Percentiles rank a stretch among this genome's conserved stretches.
phyloP scores from a whole-genome alignment of 2,797 vertebrate species.

The Enteromius paludinosus region DNA sequence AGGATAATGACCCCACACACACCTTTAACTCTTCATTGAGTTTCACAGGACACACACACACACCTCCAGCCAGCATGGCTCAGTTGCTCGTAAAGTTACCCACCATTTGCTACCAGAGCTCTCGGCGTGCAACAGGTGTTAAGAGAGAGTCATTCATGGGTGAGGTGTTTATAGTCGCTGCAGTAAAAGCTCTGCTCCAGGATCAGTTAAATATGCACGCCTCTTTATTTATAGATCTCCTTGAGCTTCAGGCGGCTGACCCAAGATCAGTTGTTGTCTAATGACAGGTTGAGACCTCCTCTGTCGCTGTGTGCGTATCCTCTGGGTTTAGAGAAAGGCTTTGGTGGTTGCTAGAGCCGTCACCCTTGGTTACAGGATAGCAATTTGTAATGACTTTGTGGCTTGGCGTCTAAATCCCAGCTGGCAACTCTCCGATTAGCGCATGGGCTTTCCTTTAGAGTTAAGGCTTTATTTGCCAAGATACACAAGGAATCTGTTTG shows the following conservation, averaged over 20 bases:
- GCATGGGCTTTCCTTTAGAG: constrained; percentile 35
- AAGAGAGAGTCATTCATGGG: constrained; percentile 69
- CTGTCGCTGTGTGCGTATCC: constrained; percentile 20
- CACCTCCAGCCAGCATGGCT: constrained; percentile 47
- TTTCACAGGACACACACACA: constrained; percentile 43
- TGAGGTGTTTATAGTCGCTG: constrained; percentile 46
- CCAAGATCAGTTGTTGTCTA: constrained; percentile 43
- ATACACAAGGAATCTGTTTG: constrained; percentile 23
- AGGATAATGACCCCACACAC: constrained; percentile 84
- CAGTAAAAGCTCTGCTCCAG: constrained; percentile 47
- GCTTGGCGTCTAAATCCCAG: constrained; percentile 50
- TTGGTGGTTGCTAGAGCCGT: constrained; percentile 29
- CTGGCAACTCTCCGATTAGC: constrained; percentile 53
- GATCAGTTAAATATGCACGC: constrained; percentile 42
- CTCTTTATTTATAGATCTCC: constrained; percentile 39
- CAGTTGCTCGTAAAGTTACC: constrained; percentile 85
- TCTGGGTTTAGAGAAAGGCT: constrained; percentile 32
- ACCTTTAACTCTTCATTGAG: constrained; percentile 41
- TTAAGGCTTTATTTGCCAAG: constrained; percentile 19
- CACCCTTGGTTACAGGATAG: constrained; percentile 60
- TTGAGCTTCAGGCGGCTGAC: constrained; percentile 41
- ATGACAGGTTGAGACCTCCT: constrained; percentile 32
- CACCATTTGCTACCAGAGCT: constrained; percentile 87
- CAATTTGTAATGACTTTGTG: constrained; percentile 64
- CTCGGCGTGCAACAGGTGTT: constrained; percentile 88